A percentile compares a stretch with the other conserved stretches of the same genome.
Conservation (phyloP, 2,888 invertebrate genomes). For the Tachystola acroxantha region DNA sequence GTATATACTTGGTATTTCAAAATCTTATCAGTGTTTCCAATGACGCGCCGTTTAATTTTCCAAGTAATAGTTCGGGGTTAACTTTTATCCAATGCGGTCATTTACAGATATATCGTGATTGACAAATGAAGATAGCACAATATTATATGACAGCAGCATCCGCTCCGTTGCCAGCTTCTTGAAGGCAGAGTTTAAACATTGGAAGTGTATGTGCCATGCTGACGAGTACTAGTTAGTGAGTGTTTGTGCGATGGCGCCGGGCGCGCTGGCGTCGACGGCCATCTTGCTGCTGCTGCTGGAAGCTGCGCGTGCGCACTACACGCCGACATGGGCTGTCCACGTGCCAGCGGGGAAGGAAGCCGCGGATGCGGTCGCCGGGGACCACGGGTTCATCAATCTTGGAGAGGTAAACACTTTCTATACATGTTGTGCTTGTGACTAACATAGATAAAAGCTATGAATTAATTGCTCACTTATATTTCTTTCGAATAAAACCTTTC, state of each 20-base stretch:
- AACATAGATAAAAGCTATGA: background rate
- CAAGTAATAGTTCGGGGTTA: background rate
- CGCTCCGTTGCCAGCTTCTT: constrained; percentile 19
- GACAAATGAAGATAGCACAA: constrained; percentile 11
- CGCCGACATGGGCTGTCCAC: constrained; percentile 92
- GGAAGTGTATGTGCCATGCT: constrained; percentile 64
- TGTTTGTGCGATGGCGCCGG: constrained; percentile 66
- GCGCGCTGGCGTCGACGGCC: constrained; percentile 46
- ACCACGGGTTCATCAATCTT: constrained; percentile 90
- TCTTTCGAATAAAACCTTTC: background rate
- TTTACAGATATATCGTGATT: constrained; percentile 8
- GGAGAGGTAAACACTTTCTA: constrained; percentile 84
- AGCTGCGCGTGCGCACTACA: constrained; percentile 76
- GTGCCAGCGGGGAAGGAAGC: constrained; percentile 83
- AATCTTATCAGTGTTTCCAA: constrained; percentile 9
- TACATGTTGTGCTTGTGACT: background rate
- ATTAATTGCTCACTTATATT: no score
- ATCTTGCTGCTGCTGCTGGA: constrained; percentile 47
- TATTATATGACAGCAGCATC: constrained; percentile 19
- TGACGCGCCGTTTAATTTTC: background rate
- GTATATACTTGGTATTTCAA: constrained; percentile 1
- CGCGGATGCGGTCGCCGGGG: constrained; percentile 86
- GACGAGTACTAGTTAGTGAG: constrained; percentile 70
- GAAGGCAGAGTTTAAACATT: constrained; percentile 16
- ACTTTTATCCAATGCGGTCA: constrained; percentile 5